Conservation (phyloP, 2,888 invertebrate species). For the Margaritifera margaritifera region DNA sequence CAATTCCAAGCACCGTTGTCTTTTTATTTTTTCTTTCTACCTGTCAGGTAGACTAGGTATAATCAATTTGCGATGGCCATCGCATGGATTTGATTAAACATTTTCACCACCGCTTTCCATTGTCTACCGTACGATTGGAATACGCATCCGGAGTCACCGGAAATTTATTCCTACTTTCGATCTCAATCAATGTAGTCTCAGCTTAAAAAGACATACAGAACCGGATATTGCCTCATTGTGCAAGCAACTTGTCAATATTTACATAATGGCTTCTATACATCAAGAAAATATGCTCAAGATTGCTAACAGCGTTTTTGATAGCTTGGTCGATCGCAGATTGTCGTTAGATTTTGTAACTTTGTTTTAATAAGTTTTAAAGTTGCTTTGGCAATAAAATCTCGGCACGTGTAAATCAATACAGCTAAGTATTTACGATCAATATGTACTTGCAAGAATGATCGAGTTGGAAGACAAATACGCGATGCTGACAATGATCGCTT, state of each 20-base stretch:
- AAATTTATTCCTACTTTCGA: conserved; percentile 46
- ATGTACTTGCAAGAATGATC: no score
- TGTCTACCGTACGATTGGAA: conserved; percentile 37
- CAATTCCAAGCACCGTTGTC: background rate
- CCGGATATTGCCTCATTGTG: conserved; percentile 35
- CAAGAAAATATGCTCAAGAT: conserved; percentile 19
- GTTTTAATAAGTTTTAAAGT: no score
- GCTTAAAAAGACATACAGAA: conserved; percentile 35
- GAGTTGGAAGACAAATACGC: no score
- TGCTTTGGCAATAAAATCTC: no score
- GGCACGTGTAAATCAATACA: no score
- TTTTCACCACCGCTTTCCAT: conserved; percentile 28
- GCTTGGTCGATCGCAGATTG: no score
- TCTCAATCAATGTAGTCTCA: conserved; percentile 32
- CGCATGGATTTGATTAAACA: conserved; percentile 34
- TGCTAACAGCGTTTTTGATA: conserved; percentile 6
- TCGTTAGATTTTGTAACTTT: no score
- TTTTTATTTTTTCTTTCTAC: background rate
- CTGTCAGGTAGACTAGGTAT: background rate
- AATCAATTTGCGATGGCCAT: conserved; percentile 10
- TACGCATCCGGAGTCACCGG: conserved; percentile 37
- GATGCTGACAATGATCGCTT: no score
- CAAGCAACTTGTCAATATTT: conserved; percentile 28
- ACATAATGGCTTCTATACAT: conserved; percentile 18
- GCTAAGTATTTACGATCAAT: no score